Evolutionary conservation across 2,113 vertebrate genomes (phyloP).

Genomic region (Atractosteus spatula): DNA sequence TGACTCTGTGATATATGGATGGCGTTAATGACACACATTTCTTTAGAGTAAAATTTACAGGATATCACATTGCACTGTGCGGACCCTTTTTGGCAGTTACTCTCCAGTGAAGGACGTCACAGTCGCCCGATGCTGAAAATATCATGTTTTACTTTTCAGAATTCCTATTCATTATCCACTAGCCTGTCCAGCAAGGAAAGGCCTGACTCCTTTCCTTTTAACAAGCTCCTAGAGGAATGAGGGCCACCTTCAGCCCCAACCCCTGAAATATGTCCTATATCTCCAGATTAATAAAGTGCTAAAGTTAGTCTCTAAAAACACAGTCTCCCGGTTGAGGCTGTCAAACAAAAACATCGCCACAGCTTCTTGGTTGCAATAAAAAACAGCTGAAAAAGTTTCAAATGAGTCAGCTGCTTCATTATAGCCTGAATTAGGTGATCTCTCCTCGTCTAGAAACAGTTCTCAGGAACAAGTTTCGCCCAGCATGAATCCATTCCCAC

Average conservation of each 20-base stretch:
- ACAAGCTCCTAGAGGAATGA: conserved; percentile 42
- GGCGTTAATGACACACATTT: conserved; percentile 45
- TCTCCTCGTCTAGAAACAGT: too few species aligned
- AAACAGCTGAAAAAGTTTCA: too few species aligned
- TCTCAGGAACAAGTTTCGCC: too few species aligned
- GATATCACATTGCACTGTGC: conserved; percentile 40
- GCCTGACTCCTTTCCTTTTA: conserved; percentile 29
- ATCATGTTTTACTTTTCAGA: conserved; percentile 43
- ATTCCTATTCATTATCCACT: conserved; percentile 39
- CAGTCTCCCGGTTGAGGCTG: too few species aligned
- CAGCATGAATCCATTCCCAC: too few species aligned
- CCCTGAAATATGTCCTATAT: background rate
- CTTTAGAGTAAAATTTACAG: conserved; percentile 48
- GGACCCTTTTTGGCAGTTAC: conserved; percentile 43
- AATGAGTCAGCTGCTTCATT: too few species aligned
- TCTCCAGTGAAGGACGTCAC: conserved; percentile 25
- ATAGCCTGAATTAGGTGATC: too few species aligned
- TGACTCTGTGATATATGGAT: conserved; percentile 36
- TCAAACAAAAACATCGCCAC: too few species aligned
- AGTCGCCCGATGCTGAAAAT: conserved; percentile 43
- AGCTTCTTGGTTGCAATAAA: too few species aligned
- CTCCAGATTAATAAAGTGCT: too few species aligned
- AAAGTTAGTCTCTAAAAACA: too few species aligned
- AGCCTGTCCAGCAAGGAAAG: conserved; percentile 27
- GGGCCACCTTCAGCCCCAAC: conserved; percentile 25